phyloP scores from a whole-genome alignment of 2,113 vertebrate species.

The Todiramphus saurophagus region DNA sequence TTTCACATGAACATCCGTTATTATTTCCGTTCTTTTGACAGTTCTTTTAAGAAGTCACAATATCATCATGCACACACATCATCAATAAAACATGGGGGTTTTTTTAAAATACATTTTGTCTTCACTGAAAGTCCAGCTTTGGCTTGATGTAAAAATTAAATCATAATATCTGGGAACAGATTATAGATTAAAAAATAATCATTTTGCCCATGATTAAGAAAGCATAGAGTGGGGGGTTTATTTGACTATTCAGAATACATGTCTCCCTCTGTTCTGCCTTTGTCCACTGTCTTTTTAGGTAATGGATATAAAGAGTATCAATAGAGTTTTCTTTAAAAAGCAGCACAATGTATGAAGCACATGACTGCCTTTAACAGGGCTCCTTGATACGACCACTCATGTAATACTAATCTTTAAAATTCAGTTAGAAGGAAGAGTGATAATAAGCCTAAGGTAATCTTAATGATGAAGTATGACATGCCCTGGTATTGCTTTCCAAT shows the following conservation, averaged over 20 bases:
- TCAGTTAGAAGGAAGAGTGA: neutral
- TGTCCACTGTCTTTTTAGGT: neutral
- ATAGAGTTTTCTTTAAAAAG: neutral
- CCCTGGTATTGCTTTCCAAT: constrained; percentile 33
- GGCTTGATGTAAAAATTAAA: neutral
- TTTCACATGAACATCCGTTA: neutral
- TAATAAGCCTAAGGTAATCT: constrained; percentile 7
- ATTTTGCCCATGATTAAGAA: neutral
- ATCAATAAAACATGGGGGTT: neutral
- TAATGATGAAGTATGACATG: neutral
- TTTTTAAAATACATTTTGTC: neutral
- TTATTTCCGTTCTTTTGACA: neutral
- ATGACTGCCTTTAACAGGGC: neutral
- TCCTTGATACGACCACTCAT: neutral
- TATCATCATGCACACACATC: neutral
- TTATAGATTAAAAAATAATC: neutral
- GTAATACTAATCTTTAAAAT: constrained; percentile 22
- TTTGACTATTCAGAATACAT: neutral
- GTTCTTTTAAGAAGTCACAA: neutral
- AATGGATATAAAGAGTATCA: neutral
- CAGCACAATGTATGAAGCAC: neutral
- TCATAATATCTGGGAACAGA: neutral
- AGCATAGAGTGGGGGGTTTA: neutral
- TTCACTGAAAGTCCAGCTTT: neutral
- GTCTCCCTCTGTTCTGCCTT: neutral